A percentile compares a stretch with the other conserved stretches of the same genome.
These are phyloP conservation scores for Latheticus oryzae DNA, from an alignment of 2,888 invertebrate genomes.

Conservation along the genomic window DNA sequence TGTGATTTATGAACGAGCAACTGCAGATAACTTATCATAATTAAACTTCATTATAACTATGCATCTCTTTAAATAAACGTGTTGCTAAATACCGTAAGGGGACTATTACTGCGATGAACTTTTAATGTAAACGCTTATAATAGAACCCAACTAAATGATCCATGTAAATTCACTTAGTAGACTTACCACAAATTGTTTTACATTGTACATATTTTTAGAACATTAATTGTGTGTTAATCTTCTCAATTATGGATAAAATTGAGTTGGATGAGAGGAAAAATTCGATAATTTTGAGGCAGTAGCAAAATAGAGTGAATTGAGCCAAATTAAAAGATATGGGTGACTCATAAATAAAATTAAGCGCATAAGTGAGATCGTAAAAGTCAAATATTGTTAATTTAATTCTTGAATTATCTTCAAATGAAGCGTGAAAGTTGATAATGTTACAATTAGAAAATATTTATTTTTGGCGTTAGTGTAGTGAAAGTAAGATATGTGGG, in stretches of 20 bases:
- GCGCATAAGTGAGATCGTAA: too few relatives aligned
- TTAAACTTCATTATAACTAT: slow-evolving; percentile 60
- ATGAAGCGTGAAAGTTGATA: too few relatives aligned
- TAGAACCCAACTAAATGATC: slow-evolving; percentile 54
- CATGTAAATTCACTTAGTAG: slow-evolving; percentile 57
- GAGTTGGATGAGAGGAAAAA: not conserved
- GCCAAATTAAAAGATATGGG: too few relatives aligned
- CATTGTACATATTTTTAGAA: slow-evolving; percentile 28
- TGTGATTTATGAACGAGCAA: slow-evolving; percentile 60
- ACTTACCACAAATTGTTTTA: slow-evolving; percentile 40
- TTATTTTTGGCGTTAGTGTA: too few relatives aligned
- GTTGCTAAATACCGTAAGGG: slow-evolving; percentile 53
- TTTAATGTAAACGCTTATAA: slow-evolving; percentile 56
- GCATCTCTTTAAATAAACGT: slow-evolving; percentile 58
- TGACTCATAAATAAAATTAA: too few relatives aligned
- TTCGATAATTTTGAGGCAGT: not conserved
- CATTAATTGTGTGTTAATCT: slow-evolving; percentile 18
- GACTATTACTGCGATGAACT: slow-evolving; percentile 55
- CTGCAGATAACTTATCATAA: slow-evolving; percentile 61
- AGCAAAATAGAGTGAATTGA: slow-evolving; percentile 44
- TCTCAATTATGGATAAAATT: not conserved
- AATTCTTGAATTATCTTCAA: too few relatives aligned
- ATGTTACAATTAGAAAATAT: too few relatives aligned
- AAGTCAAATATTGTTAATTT: too few relatives aligned
- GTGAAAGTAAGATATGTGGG: too few relatives aligned